Evolutionary conservation across 2,888 invertebrate species (phyloP), one percentile per base, ranked within the genome.

Genomic region (Drosophila greeni): DNA sequence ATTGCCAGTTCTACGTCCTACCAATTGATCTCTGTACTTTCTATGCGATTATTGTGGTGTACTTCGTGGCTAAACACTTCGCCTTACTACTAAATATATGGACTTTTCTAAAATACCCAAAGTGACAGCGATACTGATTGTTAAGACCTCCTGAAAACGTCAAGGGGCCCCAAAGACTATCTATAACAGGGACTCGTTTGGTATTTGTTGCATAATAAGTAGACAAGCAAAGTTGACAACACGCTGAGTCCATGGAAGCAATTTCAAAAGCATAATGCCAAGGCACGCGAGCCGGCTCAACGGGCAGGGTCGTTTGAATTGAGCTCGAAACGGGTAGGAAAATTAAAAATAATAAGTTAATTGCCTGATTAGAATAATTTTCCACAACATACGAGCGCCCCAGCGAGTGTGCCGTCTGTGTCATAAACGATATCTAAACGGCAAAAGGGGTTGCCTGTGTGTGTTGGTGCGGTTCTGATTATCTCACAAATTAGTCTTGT

Each of bases 401-500:
- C 23, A 40, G 2, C 26, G 14, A 45, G 49, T 55, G 31, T 53
- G 18, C 58, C 37, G 26, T 56, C 40, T 48, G 51, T 62, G 68
- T 43, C 60, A 52, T 69, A 70, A 69, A 69, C 43, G 53, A 53
- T 66, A 76, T 76, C 65, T 72, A 42, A 72, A 73, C 58, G 66
- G 64, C 64, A 55, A 72, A 18, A 16, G 33, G 43, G 59, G 47
- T 42, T 52, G 60, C 24, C 24, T 49, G 39, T 39, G 72, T 39
- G 72, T 39, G 69, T 61, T 59, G 61, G 57, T 39, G 80, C 61
- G 74, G 47, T 74, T 71, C 69, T 78, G 82, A 86, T 86, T 86
- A 83, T 83, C 76, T 79, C 78, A 79, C 74, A 75, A 82, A 85
- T 82, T 74, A 80, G 84, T 86, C 85, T 86, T 83, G 86, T 86